phyloP scores from a whole-genome alignment of 2,113 vertebrate species.

The Pogona vitticeps region DNA sequence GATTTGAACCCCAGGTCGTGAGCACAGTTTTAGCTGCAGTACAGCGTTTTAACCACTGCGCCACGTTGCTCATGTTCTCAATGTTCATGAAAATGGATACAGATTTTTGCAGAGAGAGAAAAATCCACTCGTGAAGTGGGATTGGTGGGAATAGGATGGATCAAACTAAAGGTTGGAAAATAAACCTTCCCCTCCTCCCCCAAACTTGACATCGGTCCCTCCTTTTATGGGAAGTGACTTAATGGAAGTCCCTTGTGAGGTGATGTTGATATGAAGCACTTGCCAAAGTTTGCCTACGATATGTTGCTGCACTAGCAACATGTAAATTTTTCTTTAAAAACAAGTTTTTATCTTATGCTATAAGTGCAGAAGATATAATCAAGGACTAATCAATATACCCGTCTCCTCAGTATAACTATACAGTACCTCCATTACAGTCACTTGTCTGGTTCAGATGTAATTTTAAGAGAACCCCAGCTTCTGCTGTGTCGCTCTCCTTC shows the following conservation, averaged over 20 bases:
- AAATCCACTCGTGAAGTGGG: background rate
- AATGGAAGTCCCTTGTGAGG: background rate
- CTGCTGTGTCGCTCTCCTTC: background rate
- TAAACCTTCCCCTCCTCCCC: no score
- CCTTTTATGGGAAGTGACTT: background rate
- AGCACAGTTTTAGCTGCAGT: no score
- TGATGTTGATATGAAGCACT: background rate
- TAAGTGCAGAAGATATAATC: background rate
- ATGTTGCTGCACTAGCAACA: background rate
- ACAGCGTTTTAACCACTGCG: no score
- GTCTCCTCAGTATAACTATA: background rate
- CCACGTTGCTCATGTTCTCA: no score
- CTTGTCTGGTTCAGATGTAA: background rate
- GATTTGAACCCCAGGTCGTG: no score
- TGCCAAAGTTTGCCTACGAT: background rate
- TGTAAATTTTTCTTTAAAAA: background rate
- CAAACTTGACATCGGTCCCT: background rate
- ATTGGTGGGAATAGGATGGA: background rate
- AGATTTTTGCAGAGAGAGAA: no score
- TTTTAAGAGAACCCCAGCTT: background rate
- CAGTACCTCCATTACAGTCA: background rate
- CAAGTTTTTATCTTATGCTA: no score
- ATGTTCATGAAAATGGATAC: no score
- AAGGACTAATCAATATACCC: no score
- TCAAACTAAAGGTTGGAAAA: background rate